A percentile compares a stretch with the other conserved stretches of the same genome.
Conservation (phyloP, 2,113 vertebrate genomes). For the Oenanthe oenanthe region DNA sequence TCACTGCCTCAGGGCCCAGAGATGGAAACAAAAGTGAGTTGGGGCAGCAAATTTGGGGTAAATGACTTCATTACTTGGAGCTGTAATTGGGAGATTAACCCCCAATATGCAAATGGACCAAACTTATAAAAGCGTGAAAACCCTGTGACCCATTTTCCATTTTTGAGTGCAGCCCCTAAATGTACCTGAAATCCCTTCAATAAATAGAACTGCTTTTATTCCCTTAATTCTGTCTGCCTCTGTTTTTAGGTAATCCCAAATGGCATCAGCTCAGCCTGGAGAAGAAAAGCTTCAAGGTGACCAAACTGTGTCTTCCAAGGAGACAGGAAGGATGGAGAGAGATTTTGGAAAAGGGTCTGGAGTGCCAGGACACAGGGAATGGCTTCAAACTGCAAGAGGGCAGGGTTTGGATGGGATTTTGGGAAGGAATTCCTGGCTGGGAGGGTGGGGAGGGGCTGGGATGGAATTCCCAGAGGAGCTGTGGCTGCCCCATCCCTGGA, state of each 20-base stretch:
- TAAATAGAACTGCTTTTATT: background rate
- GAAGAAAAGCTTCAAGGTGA: too few species aligned
- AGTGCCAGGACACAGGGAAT: too few species aligned
- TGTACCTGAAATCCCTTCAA: background rate
- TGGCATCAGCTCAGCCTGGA: too few species aligned
- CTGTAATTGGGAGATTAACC: background rate
- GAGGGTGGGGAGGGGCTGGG: background rate
- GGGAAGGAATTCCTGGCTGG: too few species aligned
- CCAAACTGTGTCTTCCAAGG: too few species aligned
- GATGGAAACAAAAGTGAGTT: background rate
- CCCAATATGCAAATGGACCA: background rate
- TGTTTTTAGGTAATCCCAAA: background rate
- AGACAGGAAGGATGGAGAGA: too few species aligned
- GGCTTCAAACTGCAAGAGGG: too few species aligned
- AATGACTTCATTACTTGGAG: background rate
- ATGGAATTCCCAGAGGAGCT: background rate
- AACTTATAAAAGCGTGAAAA: background rate
- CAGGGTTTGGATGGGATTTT: too few species aligned
- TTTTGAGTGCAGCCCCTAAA: background rate
- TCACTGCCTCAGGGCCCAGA: background rate
- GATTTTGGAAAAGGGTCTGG: too few species aligned
- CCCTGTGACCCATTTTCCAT: rapidly evolving
- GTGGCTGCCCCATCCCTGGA: background rate
- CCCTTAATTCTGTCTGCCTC: background rate
- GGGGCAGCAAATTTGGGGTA: background rate